Conservation (phyloP, 2,113 vertebrate species). For the Xenopus laevis region DNA sequence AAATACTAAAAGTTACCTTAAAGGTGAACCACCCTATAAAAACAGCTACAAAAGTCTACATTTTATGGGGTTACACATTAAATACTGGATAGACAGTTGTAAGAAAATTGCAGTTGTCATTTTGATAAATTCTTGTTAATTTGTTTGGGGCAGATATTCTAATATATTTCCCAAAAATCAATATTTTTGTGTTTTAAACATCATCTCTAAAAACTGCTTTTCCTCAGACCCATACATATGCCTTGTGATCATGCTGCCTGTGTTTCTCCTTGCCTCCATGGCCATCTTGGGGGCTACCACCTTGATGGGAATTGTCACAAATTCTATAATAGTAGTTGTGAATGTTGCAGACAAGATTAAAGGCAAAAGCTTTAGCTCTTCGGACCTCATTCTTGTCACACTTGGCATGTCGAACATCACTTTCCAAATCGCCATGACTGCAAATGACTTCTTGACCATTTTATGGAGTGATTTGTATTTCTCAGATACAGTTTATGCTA, state of each 20-base stretch:
- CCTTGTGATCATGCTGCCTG: not conserved
- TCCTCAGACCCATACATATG: too few relatives aligned
- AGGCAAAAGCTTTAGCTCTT: constrained; percentile 46
- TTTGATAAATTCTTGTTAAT: too few relatives aligned
- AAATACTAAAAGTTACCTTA: too few relatives aligned
- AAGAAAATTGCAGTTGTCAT: too few relatives aligned
- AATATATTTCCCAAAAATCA: too few relatives aligned
- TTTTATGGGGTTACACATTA: too few relatives aligned
- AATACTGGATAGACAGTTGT: too few relatives aligned
- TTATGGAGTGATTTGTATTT: constrained; percentile 12
- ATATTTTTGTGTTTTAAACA: too few relatives aligned
- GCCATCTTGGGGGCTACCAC: constrained; percentile 29
- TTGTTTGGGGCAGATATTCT: too few relatives aligned
- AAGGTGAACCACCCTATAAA: too few relatives aligned
- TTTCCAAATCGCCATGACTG: not conserved
- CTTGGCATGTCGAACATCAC: constrained; percentile 53
- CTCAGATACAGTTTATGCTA: constrained; percentile 39
- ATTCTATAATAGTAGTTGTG: constrained; percentile 50
- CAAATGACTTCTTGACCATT: not conserved
- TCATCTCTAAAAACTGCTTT: too few relatives aligned
- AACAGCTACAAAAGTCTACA: too few relatives aligned
- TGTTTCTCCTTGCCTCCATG: not conserved
- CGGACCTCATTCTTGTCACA: constrained; percentile 52
- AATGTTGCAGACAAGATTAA: constrained; percentile 49
- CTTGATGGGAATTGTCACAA: constrained; percentile 49